A percentile compares a stretch with the other conserved stretches of the same genome.
Evolutionary conservation across 1,140 invertebrate species (phyloP).

Genomic region (Teleopsis dalmanni): DNA sequence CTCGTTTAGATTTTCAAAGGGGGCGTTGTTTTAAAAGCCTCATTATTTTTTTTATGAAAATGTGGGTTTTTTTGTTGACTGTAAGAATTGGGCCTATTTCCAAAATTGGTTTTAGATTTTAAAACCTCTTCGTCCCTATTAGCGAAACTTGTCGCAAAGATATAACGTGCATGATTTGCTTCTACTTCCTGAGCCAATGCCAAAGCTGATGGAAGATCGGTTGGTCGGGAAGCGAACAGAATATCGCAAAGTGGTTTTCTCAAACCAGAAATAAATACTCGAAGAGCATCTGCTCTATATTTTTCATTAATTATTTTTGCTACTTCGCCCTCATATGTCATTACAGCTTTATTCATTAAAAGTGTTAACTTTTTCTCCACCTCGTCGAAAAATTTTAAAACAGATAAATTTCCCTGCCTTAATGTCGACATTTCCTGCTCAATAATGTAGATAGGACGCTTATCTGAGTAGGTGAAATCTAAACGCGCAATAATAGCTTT

Average conservation of each 20-base stretch:
- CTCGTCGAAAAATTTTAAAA: conserved; percentile 14
- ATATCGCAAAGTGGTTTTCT: conserved; percentile 10
- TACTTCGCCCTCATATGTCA: conserved; percentile 11
- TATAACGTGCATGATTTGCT: conserved; percentile 14
- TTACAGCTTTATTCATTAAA: conserved; percentile 15
- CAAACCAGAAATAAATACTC: conserved; percentile 13
- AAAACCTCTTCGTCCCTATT: conserved; percentile 12
- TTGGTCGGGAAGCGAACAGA: conserved; percentile 13
- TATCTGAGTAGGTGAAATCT: conserved; percentile 18
- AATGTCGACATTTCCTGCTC: conserved; percentile 15
- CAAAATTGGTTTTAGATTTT: neutral
- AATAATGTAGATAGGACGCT: conserved; percentile 14
- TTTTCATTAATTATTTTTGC: conserved; percentile 13
- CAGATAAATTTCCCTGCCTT: conserved; percentile 7
- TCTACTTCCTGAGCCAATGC: conserved; percentile 18
- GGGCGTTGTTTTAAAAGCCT: neutral
- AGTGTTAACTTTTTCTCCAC: conserved; percentile 13
- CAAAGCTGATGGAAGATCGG: conserved; percentile 15
- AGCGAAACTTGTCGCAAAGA: conserved; percentile 15
- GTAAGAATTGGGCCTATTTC: neutral
- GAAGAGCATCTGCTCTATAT: conserved; percentile 10
- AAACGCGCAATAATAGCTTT: conserved; percentile 14
- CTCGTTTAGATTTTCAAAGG: no score
- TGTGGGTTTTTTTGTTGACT: conserved; percentile 3
- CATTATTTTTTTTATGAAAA: conserved; percentile 8